Percentiles rank a stretch among this genome's conserved stretches.
Evolutionary conservation across 2,797 vertebrate genomes (phyloP).

Genomic region (Spheniscus humboldti): DNA sequence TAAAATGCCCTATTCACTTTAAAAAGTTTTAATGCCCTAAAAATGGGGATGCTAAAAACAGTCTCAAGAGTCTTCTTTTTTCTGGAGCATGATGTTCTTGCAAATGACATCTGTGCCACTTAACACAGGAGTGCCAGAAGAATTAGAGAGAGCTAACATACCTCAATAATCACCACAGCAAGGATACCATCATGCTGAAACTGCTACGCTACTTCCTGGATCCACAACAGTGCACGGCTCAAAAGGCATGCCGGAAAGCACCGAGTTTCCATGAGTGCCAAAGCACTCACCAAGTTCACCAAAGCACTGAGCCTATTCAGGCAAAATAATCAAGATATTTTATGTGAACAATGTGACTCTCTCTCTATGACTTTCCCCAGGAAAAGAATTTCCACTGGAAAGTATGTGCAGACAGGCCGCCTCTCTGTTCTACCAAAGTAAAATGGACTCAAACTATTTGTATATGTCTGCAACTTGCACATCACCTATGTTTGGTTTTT

Average conservation of each 20-base stretch:
- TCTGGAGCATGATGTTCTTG: background rate
- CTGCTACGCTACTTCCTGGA: rapidly evolving
- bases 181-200: background rate
- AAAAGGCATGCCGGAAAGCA: background rate
- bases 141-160: background rate
- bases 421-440: background rate
- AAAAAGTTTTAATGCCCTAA: background rate
- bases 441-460: background rate
- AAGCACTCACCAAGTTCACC: background rate
- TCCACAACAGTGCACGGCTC: rapidly evolving
- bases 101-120: background rate
- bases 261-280: rapidly evolving
- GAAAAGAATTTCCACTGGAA: background rate
- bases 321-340: background rate
- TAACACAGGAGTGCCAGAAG: background rate
- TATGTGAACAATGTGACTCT: background rate
- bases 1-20: background rate
- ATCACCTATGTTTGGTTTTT: background rate
- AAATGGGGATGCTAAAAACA: background rate
- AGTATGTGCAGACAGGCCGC: background rate
- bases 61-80: background rate
- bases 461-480: background rate
- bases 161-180: background rate
- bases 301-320: background rate
- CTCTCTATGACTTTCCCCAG: background rate